Percentiles rank a stretch among this genome's conserved stretches.
These are phyloP conservation scores for Baccha elongata DNA, from an alignment of 2,888 invertebrate species.

Conservation along the genomic window DNA sequence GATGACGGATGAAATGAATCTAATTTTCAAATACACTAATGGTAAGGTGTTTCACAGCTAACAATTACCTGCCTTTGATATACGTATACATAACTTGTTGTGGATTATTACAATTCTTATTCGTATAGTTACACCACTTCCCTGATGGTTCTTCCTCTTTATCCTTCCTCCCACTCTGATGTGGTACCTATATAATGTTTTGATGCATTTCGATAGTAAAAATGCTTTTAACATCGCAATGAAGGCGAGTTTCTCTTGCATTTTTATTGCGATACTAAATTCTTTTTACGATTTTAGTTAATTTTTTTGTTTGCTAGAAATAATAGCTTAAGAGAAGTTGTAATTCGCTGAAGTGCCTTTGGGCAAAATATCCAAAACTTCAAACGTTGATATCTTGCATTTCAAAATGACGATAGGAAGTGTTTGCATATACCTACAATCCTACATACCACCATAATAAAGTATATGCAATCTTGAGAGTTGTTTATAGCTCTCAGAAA, in stretches of 20 bases:
- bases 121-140: background rate
- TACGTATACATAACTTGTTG: background rate
- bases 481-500: slow-evolving; percentile 2
- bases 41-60: slow-evolving; percentile 34
- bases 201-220: slow-evolving; percentile 72
- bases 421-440: slow-evolving; percentile 19
- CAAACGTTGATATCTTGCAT: slow-evolving; percentile 15
- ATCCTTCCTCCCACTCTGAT: slow-evolving; percentile 1
- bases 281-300: slow-evolving; percentile 65
- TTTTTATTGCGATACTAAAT: slow-evolving; percentile 71
- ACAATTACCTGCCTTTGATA: slow-evolving; percentile 51
- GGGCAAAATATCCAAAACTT: slow-evolving; percentile 5
- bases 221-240: slow-evolving; percentile 70
- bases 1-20: slow-evolving; percentile 20
- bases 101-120: slow-evolving; percentile 25
- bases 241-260: slow-evolving; percentile 44
- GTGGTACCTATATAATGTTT: slow-evolving; percentile 32
- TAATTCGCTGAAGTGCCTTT: slow-evolving; percentile 35
- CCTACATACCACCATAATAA: too few relatives aligned
- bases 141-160: background rate
- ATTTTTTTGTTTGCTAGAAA: slow-evolving; percentile 10
- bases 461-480: slow-evolving; percentile 23
- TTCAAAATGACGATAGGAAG: slow-evolving; percentile 16
- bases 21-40: slow-evolving; percentile 50
- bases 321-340: slow-evolving; percentile 39